These are phyloP conservation scores for Lepilemur septentrionalis DNA, from an alignment of 2,797 vertebrate genomes.

Conservation along the genomic window DNA sequence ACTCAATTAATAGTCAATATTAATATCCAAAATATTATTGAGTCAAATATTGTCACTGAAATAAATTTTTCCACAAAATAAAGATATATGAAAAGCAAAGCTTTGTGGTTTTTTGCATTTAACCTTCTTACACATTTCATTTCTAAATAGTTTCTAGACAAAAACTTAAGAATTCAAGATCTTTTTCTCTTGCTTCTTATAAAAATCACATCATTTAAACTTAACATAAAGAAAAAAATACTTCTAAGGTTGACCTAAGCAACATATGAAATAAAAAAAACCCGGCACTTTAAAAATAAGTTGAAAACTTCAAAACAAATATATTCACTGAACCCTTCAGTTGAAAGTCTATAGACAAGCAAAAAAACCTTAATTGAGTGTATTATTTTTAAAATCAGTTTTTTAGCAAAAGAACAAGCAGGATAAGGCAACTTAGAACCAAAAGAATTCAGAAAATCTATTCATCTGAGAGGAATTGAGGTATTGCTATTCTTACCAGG, in stretches of 20 bases:
- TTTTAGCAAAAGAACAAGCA: not conserved
- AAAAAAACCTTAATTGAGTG: not conserved
- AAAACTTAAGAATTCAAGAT: not conserved
- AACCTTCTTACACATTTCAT: not conserved
- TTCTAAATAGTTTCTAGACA: not conserved
- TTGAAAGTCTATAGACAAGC: not conserved
- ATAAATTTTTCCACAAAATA: not conserved
- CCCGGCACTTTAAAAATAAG: not conserved
- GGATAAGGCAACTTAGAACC: not conserved
- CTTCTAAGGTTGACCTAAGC: not conserved
- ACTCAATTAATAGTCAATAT: not conserved
- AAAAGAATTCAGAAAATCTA: not conserved
- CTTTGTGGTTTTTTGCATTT: not conserved
- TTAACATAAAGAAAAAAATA: not conserved
- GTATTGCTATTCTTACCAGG: conserved; percentile 2
- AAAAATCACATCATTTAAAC: conserved; percentile 3
- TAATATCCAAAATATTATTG: not conserved
- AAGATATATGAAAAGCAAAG: not conserved
- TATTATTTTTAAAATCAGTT: not conserved
- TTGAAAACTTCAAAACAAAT: conserved; percentile 11
- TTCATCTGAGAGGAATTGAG: not conserved
- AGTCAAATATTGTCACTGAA: not conserved
- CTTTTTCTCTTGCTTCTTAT: not conserved
- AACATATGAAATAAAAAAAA: conserved; percentile 1
- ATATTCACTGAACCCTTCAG: not conserved